These are phyloP conservation scores for Diaperis boleti DNA, from an alignment of 2,888 invertebrate genomes.

Conservation along the genomic window DNA sequence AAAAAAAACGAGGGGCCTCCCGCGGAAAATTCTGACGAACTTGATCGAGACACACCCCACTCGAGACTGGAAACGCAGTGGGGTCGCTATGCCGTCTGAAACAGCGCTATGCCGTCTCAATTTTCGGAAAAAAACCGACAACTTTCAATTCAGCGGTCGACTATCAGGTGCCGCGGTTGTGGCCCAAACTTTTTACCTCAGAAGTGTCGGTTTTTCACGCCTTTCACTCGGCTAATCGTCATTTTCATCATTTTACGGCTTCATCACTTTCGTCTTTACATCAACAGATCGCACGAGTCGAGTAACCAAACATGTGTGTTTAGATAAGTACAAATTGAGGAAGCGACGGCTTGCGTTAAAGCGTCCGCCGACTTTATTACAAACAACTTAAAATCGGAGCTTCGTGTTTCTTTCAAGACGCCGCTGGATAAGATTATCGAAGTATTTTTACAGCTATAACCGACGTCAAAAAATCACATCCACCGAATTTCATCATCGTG, in stretches of 20 bases:
- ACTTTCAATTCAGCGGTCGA: slow-evolving; percentile 2
- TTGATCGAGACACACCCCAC: background rate
- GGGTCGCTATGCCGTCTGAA: background rate
- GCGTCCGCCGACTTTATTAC: slow-evolving; percentile 25
- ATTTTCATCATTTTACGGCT: background rate
- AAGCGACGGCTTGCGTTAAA: slow-evolving; percentile 27
- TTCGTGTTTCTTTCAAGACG: slow-evolving; percentile 17
- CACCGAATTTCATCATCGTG: too few species aligned
- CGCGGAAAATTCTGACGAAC: too few species aligned
- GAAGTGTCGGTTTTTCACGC: background rate
- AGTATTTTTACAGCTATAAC: too few species aligned
- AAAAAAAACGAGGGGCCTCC: too few species aligned
- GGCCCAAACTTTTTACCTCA: background rate
- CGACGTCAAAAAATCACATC: too few species aligned
- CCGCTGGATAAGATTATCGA: slow-evolving; percentile 8
- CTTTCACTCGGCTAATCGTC: background rate
- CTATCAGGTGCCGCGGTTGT: background rate
- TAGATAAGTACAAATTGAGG: slow-evolving; percentile 27
- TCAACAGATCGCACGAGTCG: slow-evolving; percentile 12
- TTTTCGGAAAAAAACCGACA: background rate
- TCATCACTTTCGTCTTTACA: background rate
- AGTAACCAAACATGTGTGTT: slow-evolving; percentile 28
- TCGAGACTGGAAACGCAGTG: background rate
- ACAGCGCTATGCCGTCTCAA: background rate
- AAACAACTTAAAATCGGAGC: slow-evolving; percentile 25